A percentile compares a stretch with the other conserved stretches of the same genome.
phyloP scores from a whole-genome alignment of 2,797 vertebrate species.

The Choloepus didactylus region DNA sequence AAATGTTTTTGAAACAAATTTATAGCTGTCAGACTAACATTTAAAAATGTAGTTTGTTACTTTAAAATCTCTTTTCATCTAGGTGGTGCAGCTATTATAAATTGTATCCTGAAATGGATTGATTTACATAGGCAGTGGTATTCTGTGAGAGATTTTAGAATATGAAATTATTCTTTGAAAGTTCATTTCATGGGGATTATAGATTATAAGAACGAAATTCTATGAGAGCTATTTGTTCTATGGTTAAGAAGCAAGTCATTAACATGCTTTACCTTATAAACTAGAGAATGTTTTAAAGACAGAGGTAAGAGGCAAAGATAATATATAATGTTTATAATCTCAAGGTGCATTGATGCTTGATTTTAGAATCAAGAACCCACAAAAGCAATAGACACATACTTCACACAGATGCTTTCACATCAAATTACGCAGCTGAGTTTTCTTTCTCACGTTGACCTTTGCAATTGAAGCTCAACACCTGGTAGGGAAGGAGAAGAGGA shows the following conservation, averaged over 20 bases:
- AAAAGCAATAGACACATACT: not conserved
- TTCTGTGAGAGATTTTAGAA: slow-evolving; percentile 34
- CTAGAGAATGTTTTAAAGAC: not conserved
- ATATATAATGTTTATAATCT: not conserved
- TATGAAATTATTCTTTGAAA: slow-evolving; percentile 43
- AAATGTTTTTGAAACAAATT: slow-evolving; percentile 32
- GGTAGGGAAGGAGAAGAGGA: not conserved
- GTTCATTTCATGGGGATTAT: slow-evolving; percentile 31
- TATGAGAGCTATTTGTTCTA: not conserved
- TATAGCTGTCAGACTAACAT: not conserved
- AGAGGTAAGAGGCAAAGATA: not conserved
- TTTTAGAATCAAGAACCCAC: not conserved
- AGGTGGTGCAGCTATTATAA: not conserved
- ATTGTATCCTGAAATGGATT: slow-evolving; percentile 11
- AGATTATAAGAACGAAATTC: not conserved
- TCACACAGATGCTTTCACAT: not conserved
- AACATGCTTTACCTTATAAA: not conserved
- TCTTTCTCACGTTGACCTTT: slow-evolving; percentile 49
- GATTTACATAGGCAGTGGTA: slow-evolving; percentile 33
- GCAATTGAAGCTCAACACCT: not conserved
- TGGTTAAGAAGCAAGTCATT: not conserved
- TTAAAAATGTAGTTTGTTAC: not conserved
- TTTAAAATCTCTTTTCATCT: slow-evolving; percentile 39
- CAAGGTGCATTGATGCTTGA: slow-evolving; percentile 16
- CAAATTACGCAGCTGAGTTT: not conserved